Evolutionary conservation across 2,888 invertebrate species (phyloP).

Genomic region (Notodonta ziczac): DNA sequence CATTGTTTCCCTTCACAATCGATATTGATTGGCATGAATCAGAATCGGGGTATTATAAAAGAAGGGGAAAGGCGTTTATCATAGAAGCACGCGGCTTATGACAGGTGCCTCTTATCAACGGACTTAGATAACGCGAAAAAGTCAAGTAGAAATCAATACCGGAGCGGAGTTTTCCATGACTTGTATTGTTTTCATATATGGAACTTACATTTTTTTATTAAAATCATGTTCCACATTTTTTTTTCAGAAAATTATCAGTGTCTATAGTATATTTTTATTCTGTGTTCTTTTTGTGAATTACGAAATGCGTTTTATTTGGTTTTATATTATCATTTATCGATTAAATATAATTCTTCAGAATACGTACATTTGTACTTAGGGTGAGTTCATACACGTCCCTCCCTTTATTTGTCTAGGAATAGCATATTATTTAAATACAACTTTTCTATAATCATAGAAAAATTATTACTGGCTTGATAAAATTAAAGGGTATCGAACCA

Average conservation of each 20-base stretch:
- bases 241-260: not conserved
- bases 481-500: conserved; percentile 16
- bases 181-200: conserved; percentile 16
- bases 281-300: not conserved
- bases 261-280: not conserved
- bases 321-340: no score
- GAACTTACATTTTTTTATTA: not conserved
- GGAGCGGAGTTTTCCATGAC: conserved; percentile 52
- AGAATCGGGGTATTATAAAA: conserved; percentile 56
- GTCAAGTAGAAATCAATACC: conserved; percentile 76
- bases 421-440: not conserved
- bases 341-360: no score
- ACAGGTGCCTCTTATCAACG: conserved; percentile 69
- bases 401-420: not conserved
- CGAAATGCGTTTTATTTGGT: no score
- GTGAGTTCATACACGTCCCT: no score
- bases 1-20: not conserved
- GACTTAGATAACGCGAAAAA: conserved; percentile 73
- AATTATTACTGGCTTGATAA: conserved; percentile 6
- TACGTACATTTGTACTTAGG: no score
- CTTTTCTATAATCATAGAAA: conserved; percentile 11
- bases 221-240: not conserved
- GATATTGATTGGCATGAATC: conserved; percentile 36
- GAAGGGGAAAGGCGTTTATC: conserved; percentile 71
- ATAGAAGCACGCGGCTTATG: conserved; percentile 58